Conservation (phyloP, 2,797 vertebrate species). For the Mormyrops boulengeri region DNA sequence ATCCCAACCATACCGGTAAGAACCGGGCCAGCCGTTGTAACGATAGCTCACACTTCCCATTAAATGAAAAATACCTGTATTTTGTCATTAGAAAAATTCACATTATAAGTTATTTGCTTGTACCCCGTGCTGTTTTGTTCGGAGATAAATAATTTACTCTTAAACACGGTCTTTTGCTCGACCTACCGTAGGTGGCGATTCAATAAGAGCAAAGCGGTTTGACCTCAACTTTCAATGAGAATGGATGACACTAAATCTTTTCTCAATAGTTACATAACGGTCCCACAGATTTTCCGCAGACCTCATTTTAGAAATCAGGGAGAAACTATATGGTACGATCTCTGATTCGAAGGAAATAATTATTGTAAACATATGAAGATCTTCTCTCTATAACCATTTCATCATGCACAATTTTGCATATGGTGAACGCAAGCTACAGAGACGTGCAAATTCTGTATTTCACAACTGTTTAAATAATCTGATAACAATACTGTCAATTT, state of each 20-base stretch:
- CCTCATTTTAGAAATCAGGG: background rate
- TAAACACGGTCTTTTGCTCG: background rate
- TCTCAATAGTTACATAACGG: background rate
- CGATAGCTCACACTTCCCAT: background rate
- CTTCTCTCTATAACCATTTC: background rate
- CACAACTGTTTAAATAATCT: background rate
- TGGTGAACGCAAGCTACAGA: background rate
- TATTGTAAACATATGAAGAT: background rate
- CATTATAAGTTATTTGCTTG: background rate
- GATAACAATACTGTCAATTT: background rate
- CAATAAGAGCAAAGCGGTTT: background rate
- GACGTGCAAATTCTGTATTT: background rate
- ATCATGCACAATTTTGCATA: background rate
- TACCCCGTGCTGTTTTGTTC: background rate
- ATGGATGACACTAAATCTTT: background rate
- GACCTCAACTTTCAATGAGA: conserved; percentile 2
- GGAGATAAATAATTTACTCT: background rate
- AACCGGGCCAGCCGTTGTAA: background rate
- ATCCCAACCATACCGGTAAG: background rate
- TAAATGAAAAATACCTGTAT: background rate
- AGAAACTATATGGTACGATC: background rate
- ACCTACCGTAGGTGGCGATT: background rate
- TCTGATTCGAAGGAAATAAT: background rate
- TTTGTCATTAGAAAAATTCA: background rate
- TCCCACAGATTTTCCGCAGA: background rate